Base-by-base conservation (phyloP, 2,113 vertebrate genomes). In the Psophia crepitans region DNA sequence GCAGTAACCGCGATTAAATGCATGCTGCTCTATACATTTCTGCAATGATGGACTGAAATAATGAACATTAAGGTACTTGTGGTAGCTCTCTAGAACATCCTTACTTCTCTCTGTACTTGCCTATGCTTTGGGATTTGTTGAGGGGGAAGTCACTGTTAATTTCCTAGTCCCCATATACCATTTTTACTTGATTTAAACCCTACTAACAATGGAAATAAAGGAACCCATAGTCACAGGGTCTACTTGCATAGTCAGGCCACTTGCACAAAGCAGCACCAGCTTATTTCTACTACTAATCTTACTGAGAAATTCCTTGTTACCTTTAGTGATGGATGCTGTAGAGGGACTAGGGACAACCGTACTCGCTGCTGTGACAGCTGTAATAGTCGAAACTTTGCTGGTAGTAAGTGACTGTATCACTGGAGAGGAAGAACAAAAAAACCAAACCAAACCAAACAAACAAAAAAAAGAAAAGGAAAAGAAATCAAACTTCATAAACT, bases 371-470 rank as follows among this genome's bases (percentile, higher is more conserved):
- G 97, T 91, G 53, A 97, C 91, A 32, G 98, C 94, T 78, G 98
- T 60, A 80, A 97, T 70, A 71, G 97, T 12, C 82, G 98, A 93
- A 53, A 97, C 94, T 91, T 98, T 98, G 97, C 35, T 97, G 60
- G 97, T 51, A 96, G 98, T 97, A 96, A 98, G 97, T 2, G 98
- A 98, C 48, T 98, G 98, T 80, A 98, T 97, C 95, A 98, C 98
- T 98, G 37, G 26, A 86, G n/a, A 71, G 41, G 11, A 78, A 94
- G 74, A 87, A 63, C 7, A 66, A 37, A 44, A 27, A 43, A 21
- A 2, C 49, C 8, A 32, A 27, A 70, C 39, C 20, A 8, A 35
- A 15, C 70, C 12, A 14, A 12, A 71, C 39, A 33, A 66, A 56
- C 19, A 85, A 70, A 78, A 14, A 71, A 49, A 56, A 64, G 13